Percentiles rank a stretch among this genome's conserved stretches.
Conservation (phyloP, 2,888 invertebrate species). For the Trissoscelio sp. region DNA sequence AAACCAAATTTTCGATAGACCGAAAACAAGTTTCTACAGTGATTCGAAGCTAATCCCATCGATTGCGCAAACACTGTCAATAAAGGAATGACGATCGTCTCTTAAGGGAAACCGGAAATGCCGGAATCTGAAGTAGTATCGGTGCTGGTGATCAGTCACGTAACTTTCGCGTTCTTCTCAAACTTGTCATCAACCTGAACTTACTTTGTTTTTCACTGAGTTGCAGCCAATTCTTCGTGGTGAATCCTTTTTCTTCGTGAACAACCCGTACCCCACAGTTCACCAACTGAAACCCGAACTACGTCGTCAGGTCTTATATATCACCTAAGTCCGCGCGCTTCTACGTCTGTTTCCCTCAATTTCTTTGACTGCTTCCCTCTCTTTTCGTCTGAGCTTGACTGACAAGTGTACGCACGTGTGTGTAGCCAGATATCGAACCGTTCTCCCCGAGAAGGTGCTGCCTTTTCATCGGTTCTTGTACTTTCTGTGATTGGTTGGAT, state of each 20-base stretch:
- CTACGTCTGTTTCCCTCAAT: constrained; percentile 47
- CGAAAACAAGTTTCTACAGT: no score
- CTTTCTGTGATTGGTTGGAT: not conserved
- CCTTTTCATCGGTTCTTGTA: constrained; percentile 21
- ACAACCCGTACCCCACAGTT: constrained; percentile 49
- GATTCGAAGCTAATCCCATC: not conserved
- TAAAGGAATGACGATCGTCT: not conserved
- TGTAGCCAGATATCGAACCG: constrained; percentile 22
- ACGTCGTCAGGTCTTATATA: constrained; percentile 58
- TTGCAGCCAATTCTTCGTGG: constrained; percentile 11
- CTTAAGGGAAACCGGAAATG: not conserved
- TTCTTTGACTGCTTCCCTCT: constrained; percentile 48
- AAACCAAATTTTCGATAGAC: no score
- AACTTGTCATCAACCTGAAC: constrained; percentile 3
- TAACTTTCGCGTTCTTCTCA: not conserved
- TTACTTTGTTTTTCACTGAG: constrained; percentile 31
- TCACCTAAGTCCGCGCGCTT: constrained; percentile 50
- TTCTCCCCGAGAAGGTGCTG: constrained; percentile 1
- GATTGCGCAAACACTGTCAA: not conserved
- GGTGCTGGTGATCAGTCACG: not conserved
- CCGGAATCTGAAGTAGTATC: not conserved
- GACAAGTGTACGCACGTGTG: constrained; percentile 32
- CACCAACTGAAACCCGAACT: constrained; percentile 59
- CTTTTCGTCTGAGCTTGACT: constrained; percentile 3
- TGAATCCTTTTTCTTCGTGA: constrained; percentile 16